Base-by-base conservation (phyloP, 2,113 vertebrate species). In the Zosterops japonicus region DNA sequence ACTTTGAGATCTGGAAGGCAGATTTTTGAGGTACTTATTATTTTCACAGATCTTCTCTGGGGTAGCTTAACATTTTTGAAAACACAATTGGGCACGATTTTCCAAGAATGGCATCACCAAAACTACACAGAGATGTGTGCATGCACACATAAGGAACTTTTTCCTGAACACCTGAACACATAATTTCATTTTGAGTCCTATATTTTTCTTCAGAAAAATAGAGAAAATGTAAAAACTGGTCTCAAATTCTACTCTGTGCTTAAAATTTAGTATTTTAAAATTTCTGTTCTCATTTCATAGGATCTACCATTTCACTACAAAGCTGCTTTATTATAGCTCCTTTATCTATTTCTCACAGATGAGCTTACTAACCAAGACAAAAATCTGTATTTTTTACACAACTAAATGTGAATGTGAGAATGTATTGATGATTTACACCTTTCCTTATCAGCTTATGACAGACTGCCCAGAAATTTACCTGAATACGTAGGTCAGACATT, bases 401-500 rank as follows among this genome's bases (percentile, higher is more conserved):
- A 18, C 20, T 72, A 57, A 76, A 57, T n/a, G 19, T 36, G 61
- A 56, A 65, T 31, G 9, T 33, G 14, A 79, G 24, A 60, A 61
- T 25, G 28, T 25, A 80, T 2, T 14, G 25, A 72, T 47, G 28
- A 57, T 41, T 70, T 76, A 19, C 20, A 42, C 49, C 18, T 80
- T 47, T 74, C 35, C 33, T 81, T 31, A 59, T 7, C 55, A 29
- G 55, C 42, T 90, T 75, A 10, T 47, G 69, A 64, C 12, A 81
- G 19, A 35, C 33, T 57, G 70, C 29, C 12, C 20, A 55, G 61
- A 71, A 71, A 70, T 49, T 87, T 95, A 99, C 99, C 99, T 99
- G 99, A 55, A 99, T 98, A 91, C 98, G 97, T 72, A 99, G 98
- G 86, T 99, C 99, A 71, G 99, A 99, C 98, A 99, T 98, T 89